A percentile compares a stretch with the other conserved stretches of the same genome.
phyloP scores from a whole-genome alignment of 2,888 invertebrate genomes.

The Chromoteleia sp. region DNA sequence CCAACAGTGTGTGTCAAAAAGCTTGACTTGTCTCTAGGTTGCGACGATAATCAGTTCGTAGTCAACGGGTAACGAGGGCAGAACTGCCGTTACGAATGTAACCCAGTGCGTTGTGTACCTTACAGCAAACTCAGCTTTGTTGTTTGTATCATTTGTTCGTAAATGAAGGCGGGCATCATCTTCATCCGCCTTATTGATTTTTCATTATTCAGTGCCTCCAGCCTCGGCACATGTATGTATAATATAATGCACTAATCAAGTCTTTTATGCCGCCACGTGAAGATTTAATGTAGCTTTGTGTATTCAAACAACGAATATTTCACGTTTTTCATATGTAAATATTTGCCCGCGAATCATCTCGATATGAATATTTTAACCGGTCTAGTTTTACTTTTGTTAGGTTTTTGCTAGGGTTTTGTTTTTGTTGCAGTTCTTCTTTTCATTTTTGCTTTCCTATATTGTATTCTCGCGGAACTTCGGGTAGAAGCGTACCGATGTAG shows the following conservation, averaged over 20 bases:
- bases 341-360: constrained; percentile 27
- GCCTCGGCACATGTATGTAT: neutral
- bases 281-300: constrained; percentile 40
- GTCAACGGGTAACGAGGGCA: constrained; percentile 45
- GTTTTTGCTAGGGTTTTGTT: neutral
- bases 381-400: neutral
- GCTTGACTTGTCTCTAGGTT: neutral
- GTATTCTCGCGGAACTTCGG: neutral
- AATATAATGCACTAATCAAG: constrained; percentile 42
- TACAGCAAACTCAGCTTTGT: constrained; percentile 18
- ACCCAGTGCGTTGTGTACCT: constrained; percentile 10
- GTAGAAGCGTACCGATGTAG: neutral
- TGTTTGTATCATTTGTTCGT: constrained; percentile 37
- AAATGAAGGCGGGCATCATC: constrained; percentile 32
- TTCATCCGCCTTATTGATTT: constrained; percentile 37
- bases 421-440: neutral
- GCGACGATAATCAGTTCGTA: constrained; percentile 50
- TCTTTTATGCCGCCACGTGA: constrained; percentile 13
- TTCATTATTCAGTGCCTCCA: constrained; percentile 10
- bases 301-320: constrained; percentile 23
- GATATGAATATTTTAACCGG: constrained; percentile 35
- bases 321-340: constrained; percentile 47
- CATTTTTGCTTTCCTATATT: neutral
- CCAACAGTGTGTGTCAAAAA: constrained; percentile 13
- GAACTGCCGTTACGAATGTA: constrained; percentile 26